A percentile compares a stretch with the other conserved stretches of the same genome.
These are phyloP conservation scores for Trachurus trachurus DNA, from an alignment of 2,797 vertebrate genomes.

Conservation along the genomic window DNA sequence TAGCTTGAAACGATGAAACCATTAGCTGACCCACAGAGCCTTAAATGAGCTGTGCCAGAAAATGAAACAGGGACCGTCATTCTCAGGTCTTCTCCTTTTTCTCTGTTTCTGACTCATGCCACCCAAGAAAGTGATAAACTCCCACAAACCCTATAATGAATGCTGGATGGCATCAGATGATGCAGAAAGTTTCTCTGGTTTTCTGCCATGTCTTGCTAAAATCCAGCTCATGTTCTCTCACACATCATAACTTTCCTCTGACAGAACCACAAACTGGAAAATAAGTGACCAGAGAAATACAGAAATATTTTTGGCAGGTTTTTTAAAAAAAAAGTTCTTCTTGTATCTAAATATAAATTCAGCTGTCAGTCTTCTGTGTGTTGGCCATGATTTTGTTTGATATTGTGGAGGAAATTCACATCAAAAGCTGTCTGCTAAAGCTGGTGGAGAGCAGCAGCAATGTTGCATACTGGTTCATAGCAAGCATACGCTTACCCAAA, in stretches of 20 bases:
- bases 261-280: slow-evolving; percentile 29
- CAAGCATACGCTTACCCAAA: no score
- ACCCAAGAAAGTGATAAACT: slow-evolving; percentile 5
- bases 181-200: background rate
- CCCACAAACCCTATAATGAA: slow-evolving; percentile 1
- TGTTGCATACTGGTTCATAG: no score
- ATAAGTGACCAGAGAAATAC: slow-evolving; percentile 21
- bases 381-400: background rate
- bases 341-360: slow-evolving; percentile 12
- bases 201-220: background rate
- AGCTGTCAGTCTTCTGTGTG: background rate
- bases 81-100: background rate
- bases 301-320: background rate
- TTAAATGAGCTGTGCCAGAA: background rate
- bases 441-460: no score
- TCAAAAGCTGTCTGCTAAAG: no score
- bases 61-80: background rate
- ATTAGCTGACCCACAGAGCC: slow-evolving; percentile 1
- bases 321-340: background rate
- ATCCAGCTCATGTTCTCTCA: background rate
- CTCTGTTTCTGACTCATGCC: slow-evolving; percentile 3
- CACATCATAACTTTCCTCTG: slow-evolving; percentile 16
- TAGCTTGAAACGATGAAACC: slow-evolving; percentile 1
- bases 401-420: background rate
- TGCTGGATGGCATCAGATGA: slow-evolving; percentile 3